Evolutionary conservation across 2,888 invertebrate genomes (phyloP), one percentile per base, ranked within the genome.

Genomic region (Dermolepida albohirtum): DNA sequence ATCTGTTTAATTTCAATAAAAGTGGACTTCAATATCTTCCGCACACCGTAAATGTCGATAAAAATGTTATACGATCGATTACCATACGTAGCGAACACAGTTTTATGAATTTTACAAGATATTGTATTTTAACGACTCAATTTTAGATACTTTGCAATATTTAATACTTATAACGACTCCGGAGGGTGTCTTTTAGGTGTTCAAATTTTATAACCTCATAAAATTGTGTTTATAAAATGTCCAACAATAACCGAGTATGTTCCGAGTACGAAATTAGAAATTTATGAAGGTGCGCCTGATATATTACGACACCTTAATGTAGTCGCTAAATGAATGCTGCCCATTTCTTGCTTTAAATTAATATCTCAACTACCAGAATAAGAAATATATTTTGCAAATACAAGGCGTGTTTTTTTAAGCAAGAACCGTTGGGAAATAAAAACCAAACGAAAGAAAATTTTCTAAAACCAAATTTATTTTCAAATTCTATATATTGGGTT

Each of bases 91-190:
- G 22, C 22, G 49, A 17, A 49, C 34, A 34, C 8, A 34, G 34
- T 43, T 57, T 22, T 29, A 40, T 57, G 43, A 43, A 44, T 57
- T 57, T 57, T 44, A 57, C 43, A 57, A 57, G 57, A 43, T 57
- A 57, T 57, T 57, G 57, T 57, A 57, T 44, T 57, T 57, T 57
- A 57, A 57, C 57, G 57, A 43, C 57, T 57, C 43, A 43, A 27
- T 49, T 57, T 57, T 44, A 57, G 43, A 43, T 22, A 43, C 43
- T 43, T 57, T 12, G 57, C 43, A 27, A 57, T 57, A 44, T 57
- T 57, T 57, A 27, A 57, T 57, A 43, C 27, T 27, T 41, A 27
- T 57, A 43, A 57, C 57, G 43, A 29, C 11, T 22, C 57, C 43
- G 43, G 43, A 17, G 43, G 57, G 57, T 41, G 27, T 27, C 22